These are phyloP conservation scores for Symphodus melops DNA, from an alignment of 2,113 vertebrate genomes.

Conservation along the genomic window DNA sequence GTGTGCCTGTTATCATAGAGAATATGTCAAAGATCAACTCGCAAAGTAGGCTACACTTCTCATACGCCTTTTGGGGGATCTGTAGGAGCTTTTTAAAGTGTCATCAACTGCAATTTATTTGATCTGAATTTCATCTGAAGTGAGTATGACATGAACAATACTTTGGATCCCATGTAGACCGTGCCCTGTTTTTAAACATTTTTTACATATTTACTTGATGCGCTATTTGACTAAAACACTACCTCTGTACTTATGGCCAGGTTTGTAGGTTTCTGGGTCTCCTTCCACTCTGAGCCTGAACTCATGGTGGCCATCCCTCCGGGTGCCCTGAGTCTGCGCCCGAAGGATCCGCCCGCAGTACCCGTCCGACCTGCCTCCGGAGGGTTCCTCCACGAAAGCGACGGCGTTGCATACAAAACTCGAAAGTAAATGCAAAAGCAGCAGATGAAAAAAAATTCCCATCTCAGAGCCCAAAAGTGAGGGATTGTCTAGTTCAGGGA, in stretches of 20 bases:
- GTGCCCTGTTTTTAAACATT: not conserved
- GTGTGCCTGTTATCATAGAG: conserved; percentile 22
- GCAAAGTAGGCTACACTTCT: conserved; percentile 34
- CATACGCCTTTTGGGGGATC: conserved; percentile 29
- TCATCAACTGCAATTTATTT: not conserved
- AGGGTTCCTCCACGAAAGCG: conserved; percentile 89
- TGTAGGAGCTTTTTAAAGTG: not conserved
- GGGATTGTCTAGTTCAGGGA: no score
- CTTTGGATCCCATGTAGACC: not conserved
- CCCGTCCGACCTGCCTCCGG: conserved; percentile 88
- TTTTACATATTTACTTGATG: conserved; percentile 3
- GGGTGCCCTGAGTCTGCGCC: conserved; percentile 90
- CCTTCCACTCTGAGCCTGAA: conserved; percentile 95
- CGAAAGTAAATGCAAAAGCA: conserved; percentile 83
- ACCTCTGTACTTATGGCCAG: conserved; percentile 94
- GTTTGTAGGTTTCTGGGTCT: conserved; percentile 92
- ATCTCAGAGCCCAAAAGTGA: conserved; percentile 71
- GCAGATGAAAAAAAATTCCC: conserved; percentile 79
- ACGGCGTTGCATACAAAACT: conserved; percentile 82
- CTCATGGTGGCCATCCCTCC: conserved; percentile 92
- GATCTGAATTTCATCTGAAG: no score
- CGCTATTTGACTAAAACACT: conserved; percentile 34
- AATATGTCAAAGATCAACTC: conserved; percentile 64
- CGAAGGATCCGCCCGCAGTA: conserved; percentile 93
- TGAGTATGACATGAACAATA: no score